These are phyloP conservation scores for Calonectris borealis DNA, from an alignment of 2,113 vertebrate genomes.

Conservation along the genomic window DNA sequence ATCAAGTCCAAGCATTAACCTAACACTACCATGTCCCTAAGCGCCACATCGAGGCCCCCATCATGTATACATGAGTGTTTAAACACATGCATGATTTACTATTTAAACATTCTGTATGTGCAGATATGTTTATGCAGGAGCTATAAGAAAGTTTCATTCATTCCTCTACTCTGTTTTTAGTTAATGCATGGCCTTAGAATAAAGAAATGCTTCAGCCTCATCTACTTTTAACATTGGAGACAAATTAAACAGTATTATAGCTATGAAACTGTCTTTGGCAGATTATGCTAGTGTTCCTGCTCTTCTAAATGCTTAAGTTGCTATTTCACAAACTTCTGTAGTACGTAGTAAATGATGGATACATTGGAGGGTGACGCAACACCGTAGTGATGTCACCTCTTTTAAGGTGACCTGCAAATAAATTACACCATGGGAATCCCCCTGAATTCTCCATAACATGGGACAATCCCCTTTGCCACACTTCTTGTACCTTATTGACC, in stretches of 20 bases:
- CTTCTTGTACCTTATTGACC: background rate
- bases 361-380: background rate
- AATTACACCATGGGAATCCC: slow-evolving; percentile 30
- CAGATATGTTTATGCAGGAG: background rate
- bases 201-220: background rate
- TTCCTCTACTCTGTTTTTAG: background rate
- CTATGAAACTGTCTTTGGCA: background rate
- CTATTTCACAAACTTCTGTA: slow-evolving; percentile 15
- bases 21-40: background rate
- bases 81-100: background rate
- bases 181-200: background rate
- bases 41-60: rapidly evolving
- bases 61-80: background rate
- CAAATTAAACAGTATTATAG: background rate
- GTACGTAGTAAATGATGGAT: background rate
- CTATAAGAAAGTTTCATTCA: background rate
- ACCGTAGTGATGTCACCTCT: background rate
- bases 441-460: background rate
- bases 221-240: background rate
- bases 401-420: background rate
- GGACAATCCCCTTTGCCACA: slow-evolving; percentile 4
- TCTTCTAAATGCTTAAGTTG: background rate
- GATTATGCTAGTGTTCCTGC: background rate
- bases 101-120: background rate
- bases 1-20: background rate